phyloP scores from a whole-genome alignment of 2,888 invertebrate species.

The Rotaria sp. region DNA sequence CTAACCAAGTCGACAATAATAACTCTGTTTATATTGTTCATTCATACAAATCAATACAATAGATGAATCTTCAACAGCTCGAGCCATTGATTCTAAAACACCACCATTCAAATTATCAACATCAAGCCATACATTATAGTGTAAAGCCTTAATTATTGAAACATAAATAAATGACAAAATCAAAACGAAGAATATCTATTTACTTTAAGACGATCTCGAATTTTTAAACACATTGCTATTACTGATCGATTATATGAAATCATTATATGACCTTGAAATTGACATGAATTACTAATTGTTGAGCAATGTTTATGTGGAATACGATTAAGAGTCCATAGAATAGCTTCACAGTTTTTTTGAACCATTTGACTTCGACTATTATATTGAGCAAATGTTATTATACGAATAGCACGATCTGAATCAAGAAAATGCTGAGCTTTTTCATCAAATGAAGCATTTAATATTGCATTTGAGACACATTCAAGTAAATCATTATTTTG shows the following conservation, averaged over 20 bases:
- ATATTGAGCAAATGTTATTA: neutral
- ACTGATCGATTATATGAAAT: neutral
- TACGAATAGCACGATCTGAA: neutral
- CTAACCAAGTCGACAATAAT: conserved; percentile 26
- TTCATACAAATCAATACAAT: conserved; percentile 29
- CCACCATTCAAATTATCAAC: conserved; percentile 20
- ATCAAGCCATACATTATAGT: conserved; percentile 29
- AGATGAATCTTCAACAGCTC: neutral
- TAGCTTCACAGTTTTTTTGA: conserved; percentile 16
- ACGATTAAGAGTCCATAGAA: conserved; percentile 8
- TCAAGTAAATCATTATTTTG: neutral
- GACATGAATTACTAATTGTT: neutral
- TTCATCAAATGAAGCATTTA: conserved; percentile 24
- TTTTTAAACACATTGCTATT: conserved; percentile 14
- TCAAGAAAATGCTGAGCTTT: neutral
- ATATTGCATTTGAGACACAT: conserved; percentile 24
- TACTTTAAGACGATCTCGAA: conserved; percentile 20
- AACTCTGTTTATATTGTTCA: conserved; percentile 32
- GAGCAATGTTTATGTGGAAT: neutral
- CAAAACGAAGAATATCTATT: neutral
- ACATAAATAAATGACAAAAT: neutral
- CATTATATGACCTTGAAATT: conserved; percentile 19
- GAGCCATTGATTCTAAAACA: conserved; percentile 29
- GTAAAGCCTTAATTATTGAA: conserved; percentile 3
- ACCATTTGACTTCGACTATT: neutral